phyloP scores from a whole-genome alignment of 2,888 invertebrate genomes.

The Drosophila recens region DNA sequence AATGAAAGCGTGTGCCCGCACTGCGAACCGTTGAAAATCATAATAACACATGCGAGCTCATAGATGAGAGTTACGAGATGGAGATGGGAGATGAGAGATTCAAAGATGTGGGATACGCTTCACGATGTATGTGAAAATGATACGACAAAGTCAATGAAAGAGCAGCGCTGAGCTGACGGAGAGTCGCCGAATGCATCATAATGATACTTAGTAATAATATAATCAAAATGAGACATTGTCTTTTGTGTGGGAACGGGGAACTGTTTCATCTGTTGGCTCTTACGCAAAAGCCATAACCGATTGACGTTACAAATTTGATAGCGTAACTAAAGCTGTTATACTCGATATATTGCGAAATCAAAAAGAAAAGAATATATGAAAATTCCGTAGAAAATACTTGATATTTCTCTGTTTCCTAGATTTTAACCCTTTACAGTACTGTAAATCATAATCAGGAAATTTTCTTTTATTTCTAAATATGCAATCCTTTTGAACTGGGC shows the following conservation, averaged over 20 bases:
- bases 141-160: conserved; percentile 51
- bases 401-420: background rate
- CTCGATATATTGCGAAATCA: background rate
- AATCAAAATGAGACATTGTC: conserved; percentile 66
- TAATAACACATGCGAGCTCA: conserved; percentile 51
- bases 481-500: conserved; percentile 50
- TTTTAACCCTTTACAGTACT: conserved; percentile 15
- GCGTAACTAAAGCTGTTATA: conserved; percentile 23
- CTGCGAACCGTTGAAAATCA: conserved; percentile 66
- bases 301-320: conserved; percentile 30
- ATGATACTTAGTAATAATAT: conserved; percentile 38
- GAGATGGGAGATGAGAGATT: conserved; percentile 11
- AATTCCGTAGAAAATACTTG: background rate
- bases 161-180: conserved; percentile 23
- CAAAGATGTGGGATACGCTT: conserved; percentile 51
- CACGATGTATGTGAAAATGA: conserved; percentile 68
- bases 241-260: conserved; percentile 52
- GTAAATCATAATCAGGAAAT: conserved; percentile 45
- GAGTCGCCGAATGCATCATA: conserved; percentile 35
- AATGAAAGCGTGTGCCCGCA: conserved; percentile 68
- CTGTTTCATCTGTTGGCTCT: conserved; percentile 31
- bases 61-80: conserved; percentile 19
- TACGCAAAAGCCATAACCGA: conserved; percentile 47
- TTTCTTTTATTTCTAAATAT: conserved; percentile 27
- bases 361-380: background rate